A percentile compares a stretch with the other conserved stretches of the same genome.
These are phyloP conservation scores for Salpingus planirostris DNA, from an alignment of 2,888 invertebrate species.

Conservation along the genomic window DNA sequence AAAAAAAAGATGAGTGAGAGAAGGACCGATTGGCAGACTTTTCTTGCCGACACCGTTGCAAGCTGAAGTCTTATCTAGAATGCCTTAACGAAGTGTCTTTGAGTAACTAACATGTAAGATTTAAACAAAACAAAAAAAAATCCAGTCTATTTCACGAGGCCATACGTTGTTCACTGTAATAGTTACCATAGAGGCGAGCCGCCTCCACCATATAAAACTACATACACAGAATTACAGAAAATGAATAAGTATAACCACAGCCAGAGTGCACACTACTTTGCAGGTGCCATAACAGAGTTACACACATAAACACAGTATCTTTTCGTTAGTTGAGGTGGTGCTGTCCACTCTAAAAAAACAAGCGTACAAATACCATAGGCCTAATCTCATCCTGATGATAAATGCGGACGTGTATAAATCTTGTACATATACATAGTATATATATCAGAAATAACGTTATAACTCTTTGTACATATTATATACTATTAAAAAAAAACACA, in stretches of 20 bases:
- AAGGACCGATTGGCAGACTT: slow-evolving; percentile 1
- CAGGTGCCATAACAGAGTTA: too few species aligned
- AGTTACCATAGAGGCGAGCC: slow-evolving; percentile 17
- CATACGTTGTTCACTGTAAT: slow-evolving; percentile 12
- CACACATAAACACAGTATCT: slow-evolving; percentile 10
- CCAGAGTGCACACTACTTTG: too few species aligned
- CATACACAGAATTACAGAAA: too few species aligned
- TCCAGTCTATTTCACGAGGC: slow-evolving; percentile 13
- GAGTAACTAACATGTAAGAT: slow-evolving; percentile 14
- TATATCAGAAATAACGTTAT: slow-evolving; percentile 24
- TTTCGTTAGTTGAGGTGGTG: slow-evolving; percentile 24
- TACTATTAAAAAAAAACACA: slow-evolving; percentile 10
- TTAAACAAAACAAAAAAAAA: slow-evolving; percentile 8
- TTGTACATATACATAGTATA: slow-evolving; percentile 26
- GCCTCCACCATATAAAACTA: slow-evolving; percentile 11
- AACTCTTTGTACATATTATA: slow-evolving; percentile 28
- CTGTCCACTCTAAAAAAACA: slow-evolving; percentile 35
- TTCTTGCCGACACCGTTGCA: too few species aligned
- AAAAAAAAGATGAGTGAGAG: slow-evolving; percentile 3
- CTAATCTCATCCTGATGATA: slow-evolving; percentile 12
- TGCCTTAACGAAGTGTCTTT: slow-evolving; percentile 32
- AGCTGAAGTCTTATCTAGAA: slow-evolving; percentile 22
- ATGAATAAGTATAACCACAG: too few species aligned
- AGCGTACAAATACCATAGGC: slow-evolving; percentile 41
- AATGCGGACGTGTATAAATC: slow-evolving; percentile 20